Percentiles rank a stretch among this genome's conserved stretches.
These are phyloP conservation scores for Bubo bubo DNA, from an alignment of 2,113 vertebrate species.

Conservation along the genomic window DNA sequence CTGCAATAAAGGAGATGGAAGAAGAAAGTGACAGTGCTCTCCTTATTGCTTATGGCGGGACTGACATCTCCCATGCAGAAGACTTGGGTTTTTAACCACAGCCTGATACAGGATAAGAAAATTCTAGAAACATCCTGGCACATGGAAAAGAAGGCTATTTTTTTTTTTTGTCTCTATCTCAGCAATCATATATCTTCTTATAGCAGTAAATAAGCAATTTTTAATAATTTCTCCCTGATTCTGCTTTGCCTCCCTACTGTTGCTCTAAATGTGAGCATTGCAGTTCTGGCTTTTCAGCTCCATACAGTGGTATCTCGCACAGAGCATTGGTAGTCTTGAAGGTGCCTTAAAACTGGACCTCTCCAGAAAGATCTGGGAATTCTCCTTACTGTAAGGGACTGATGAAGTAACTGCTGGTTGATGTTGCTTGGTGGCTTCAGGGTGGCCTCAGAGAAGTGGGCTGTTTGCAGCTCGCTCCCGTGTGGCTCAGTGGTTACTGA, in stretches of 20 bases:
- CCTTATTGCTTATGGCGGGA: not conserved
- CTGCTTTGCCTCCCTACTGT: not conserved
- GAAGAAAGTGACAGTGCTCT: not conserved
- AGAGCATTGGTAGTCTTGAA: not conserved
- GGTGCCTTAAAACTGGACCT: not conserved
- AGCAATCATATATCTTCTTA: not conserved
- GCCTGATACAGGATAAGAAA: not conserved
- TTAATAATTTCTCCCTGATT: not conserved
- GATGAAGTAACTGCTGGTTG: not conserved
- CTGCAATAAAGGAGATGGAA: not conserved
- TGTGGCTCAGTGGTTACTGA: not conserved
- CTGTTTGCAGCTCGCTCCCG: not conserved
- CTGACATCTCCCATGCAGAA: not conserved
- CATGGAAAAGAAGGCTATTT: not conserved
- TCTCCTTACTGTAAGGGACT: not conserved
- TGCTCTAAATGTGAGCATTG: not conserved
- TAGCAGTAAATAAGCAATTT: not conserved
- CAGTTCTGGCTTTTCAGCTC: not conserved
- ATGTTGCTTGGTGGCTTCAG: not conserved
- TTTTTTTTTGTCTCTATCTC: not conserved
- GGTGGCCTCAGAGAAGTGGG: not conserved
- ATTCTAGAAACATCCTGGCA: not conserved
- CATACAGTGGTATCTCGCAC: not conserved
- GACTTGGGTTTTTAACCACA: not conserved
- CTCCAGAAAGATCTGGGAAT: not conserved